Conservation (phyloP, 1,140 invertebrate species). For the Hylaeus anthracinus region DNA sequence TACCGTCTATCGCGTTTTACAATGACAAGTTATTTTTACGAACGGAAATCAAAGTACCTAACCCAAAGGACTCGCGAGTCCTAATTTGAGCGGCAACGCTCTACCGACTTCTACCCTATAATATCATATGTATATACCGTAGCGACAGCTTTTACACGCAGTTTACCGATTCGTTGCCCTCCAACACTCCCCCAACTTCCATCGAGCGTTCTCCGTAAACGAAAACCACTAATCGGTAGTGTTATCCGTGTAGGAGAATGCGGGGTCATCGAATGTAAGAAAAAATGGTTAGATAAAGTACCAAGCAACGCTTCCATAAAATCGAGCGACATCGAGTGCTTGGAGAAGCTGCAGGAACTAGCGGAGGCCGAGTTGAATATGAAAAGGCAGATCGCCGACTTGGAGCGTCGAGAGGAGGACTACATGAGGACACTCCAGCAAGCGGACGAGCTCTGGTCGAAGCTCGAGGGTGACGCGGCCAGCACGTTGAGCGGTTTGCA, state of each 20-base stretch:
- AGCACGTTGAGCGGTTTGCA: constrained; percentile 74
- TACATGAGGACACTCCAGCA: constrained; percentile 88
- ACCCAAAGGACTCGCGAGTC: no score
- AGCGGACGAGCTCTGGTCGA: constrained; percentile 87
- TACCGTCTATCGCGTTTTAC: no score
- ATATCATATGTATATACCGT: no score
- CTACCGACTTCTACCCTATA: no score
- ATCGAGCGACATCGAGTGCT: constrained; percentile 66
- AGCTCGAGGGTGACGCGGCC: constrained; percentile 82
- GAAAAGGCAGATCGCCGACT: constrained; percentile 82
- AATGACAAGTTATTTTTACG: no score
- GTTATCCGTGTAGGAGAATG: constrained; percentile 53
- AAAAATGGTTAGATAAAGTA: constrained; percentile 53
- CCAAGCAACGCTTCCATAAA: constrained; percentile 68
- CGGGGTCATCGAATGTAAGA: constrained; percentile 56
- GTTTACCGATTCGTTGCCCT: no score
- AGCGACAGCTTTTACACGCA: no score
- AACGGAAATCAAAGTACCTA: no score
- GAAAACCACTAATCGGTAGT: no score
- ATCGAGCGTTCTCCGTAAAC: no score
- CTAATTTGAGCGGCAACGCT: no score
- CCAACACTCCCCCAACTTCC: no score
- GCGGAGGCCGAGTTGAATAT: constrained; percentile 70
- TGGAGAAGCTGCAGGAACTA: constrained; percentile 71
- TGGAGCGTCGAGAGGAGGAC: constrained; percentile 85